Percentiles rank a stretch among this genome's conserved stretches.
These are phyloP conservation scores for Hylaeus volcanicus DNA, from an alignment of 1,140 invertebrate genomes.

Conservation along the genomic window DNA sequence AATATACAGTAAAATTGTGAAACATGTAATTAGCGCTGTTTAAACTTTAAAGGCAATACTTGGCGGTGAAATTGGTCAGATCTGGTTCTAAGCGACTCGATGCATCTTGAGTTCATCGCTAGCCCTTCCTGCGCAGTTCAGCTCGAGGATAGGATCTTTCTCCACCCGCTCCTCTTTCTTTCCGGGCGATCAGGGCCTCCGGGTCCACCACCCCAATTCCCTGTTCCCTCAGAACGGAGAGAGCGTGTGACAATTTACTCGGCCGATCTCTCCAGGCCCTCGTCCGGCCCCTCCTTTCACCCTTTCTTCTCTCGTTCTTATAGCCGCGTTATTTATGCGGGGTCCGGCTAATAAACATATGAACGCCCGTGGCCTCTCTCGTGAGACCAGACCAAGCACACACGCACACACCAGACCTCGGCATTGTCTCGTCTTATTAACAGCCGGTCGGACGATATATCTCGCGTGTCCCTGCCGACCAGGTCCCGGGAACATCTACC, in stretches of 20 bases:
- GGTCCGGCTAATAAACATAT: slow-evolving; percentile 81
- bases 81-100: slow-evolving; percentile 26
- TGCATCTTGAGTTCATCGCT: slow-evolving; percentile 45
- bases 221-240: slow-evolving; percentile 71
- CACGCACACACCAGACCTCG: slow-evolving; percentile 52
- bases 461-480: slow-evolving; percentile 63
- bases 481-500: slow-evolving; percentile 49
- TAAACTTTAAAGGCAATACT: background rate
- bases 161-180: slow-evolving; percentile 67
- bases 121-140: slow-evolving; percentile 46
- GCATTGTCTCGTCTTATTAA: slow-evolving; percentile 79
- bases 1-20: no score
- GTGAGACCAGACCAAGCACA: slow-evolving; percentile 53
- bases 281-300: slow-evolving; percentile 30
- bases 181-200: slow-evolving; percentile 37
- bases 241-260: slow-evolving; percentile 81
- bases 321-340: slow-evolving; percentile 80
- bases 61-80: background rate
- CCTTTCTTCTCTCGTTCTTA: slow-evolving; percentile 68
- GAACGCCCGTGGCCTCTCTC: slow-evolving; percentile 71
- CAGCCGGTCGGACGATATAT: slow-evolving; percentile 74
- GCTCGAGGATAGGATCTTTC: slow-evolving; percentile 74
- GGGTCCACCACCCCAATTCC: slow-evolving; percentile 65
- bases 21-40: no score
- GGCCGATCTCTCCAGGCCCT: slow-evolving; percentile 70